A percentile compares a stretch with the other conserved stretches of the same genome.
Conservation (phyloP, 1,140 invertebrate genomes). For the Papilio machaon region DNA sequence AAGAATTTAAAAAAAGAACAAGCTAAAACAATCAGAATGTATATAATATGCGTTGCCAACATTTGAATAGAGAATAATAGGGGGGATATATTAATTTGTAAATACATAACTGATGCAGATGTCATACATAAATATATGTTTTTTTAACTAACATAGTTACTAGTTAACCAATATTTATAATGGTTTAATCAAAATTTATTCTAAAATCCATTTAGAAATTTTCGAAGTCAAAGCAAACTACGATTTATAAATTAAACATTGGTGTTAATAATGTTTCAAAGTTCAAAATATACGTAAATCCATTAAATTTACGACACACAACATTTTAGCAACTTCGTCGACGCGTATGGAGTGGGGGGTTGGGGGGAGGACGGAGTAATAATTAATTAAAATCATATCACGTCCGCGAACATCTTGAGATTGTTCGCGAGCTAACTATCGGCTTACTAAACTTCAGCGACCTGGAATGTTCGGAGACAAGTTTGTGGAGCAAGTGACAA, state of each 20-base stretch:
- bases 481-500: constrained; percentile 28
- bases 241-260: background rate
- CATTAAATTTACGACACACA: constrained; percentile 3
- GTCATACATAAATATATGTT: too few species aligned
- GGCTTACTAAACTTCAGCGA: constrained; percentile 50
- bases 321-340: constrained; percentile 2
- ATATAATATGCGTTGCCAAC: too few species aligned
- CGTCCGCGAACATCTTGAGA: constrained; percentile 47
- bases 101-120: too few species aligned
- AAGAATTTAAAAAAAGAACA: background rate
- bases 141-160: too few species aligned
- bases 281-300: background rate
- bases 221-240: background rate
- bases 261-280: background rate
- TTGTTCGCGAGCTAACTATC: constrained; percentile 50
- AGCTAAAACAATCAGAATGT: background rate
- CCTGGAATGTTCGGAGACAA: constrained; percentile 49
- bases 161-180: background rate
- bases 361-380: background rate
- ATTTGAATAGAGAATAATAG: too few species aligned
- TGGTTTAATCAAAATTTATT: background rate
- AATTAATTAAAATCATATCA: constrained; percentile 51
- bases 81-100: too few species aligned
- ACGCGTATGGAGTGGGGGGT: background rate
- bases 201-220: background rate